phyloP scores from a whole-genome alignment of 2,888 invertebrate species.

The Nezara viridula region DNA sequence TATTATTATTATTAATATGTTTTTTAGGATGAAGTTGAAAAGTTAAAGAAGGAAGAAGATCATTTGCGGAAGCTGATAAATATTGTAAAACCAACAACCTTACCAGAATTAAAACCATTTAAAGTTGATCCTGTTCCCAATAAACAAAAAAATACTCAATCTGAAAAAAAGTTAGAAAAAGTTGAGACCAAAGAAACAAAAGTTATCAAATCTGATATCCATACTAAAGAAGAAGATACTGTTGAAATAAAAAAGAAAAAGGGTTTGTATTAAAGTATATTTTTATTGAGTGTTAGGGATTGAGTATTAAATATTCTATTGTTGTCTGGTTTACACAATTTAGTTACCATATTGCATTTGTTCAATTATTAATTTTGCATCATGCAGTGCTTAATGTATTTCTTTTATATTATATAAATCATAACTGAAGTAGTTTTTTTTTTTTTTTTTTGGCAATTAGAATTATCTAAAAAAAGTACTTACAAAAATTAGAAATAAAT shows the following conservation, averaged over 20 bases:
- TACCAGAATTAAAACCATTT: slow-evolving; percentile 71
- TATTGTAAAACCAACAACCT: slow-evolving; percentile 78
- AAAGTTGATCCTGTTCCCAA: background rate
- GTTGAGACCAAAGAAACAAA: background rate
- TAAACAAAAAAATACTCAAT: slow-evolving; percentile 8
- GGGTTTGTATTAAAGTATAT: background rate
- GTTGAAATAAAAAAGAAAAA: slow-evolving; percentile 40
- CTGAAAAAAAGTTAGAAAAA: background rate
- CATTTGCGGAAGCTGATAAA: slow-evolving; percentile 81
- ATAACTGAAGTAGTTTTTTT: background rate
- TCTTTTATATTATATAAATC: background rate
- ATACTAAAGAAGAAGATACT: background rate
- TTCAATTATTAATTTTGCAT: too few species aligned
- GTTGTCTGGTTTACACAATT: background rate
- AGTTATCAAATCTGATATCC: background rate
- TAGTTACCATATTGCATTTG: background rate
- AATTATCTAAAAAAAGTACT: background rate
- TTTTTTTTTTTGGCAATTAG: background rate
- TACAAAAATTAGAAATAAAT: background rate
- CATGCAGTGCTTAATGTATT: background rate
- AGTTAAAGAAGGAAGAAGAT: slow-evolving; percentile 78
- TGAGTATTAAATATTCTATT: background rate
- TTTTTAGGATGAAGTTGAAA: slow-evolving; percentile 76
- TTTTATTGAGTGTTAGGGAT: background rate
- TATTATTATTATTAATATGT: too few species aligned